phyloP scores from a whole-genome alignment of 2,113 vertebrate species.

The Pagrus major region DNA sequence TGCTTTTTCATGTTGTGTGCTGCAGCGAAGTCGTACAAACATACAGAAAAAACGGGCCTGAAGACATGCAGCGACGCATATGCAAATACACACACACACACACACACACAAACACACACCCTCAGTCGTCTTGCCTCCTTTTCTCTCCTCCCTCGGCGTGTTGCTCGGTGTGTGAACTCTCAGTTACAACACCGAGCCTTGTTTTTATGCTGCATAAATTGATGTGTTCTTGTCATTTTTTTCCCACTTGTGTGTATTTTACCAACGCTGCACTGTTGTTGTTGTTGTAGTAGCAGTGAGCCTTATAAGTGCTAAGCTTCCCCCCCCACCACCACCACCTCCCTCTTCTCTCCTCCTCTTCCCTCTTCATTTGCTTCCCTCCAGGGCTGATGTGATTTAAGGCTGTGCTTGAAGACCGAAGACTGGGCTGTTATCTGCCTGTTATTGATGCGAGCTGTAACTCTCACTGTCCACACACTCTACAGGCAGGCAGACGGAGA shows the following conservation, averaged over 20 bases:
- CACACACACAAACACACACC: slow-evolving; percentile 26
- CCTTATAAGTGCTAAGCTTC: slow-evolving; percentile 25
- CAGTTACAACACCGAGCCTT: slow-evolving; percentile 50
- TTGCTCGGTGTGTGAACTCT: slow-evolving; percentile 56
- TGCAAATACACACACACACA: slow-evolving; percentile 19
- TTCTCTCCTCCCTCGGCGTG: slow-evolving; percentile 26
- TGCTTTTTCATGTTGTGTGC: slow-evolving; percentile 23
- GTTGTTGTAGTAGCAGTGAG: slow-evolving; percentile 1
- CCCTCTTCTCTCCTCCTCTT: slow-evolving; percentile 2
- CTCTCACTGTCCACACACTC: slow-evolving; percentile 64
- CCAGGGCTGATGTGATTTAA: slow-evolving; percentile 74
- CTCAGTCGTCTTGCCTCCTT: slow-evolving; percentile 17
- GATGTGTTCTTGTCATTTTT: slow-evolving; percentile 22
- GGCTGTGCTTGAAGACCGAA: slow-evolving; percentile 69
- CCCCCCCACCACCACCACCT: background rate
- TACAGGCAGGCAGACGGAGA: slow-evolving; percentile 49
- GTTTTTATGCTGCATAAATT: slow-evolving; percentile 63
- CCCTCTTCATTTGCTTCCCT: slow-evolving; percentile 65
- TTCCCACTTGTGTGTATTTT: slow-evolving; percentile 24
- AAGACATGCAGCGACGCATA: slow-evolving; percentile 35
- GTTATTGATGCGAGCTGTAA: slow-evolving; percentile 74
- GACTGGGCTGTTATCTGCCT: slow-evolving; percentile 69
- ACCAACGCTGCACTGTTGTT: slow-evolving; percentile 21
- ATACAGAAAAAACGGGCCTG: slow-evolving; percentile 29
- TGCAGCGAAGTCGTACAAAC: slow-evolving; percentile 21